phyloP scores from a whole-genome alignment of 2,113 vertebrate genomes.

The Ammospiza nelsoni region DNA sequence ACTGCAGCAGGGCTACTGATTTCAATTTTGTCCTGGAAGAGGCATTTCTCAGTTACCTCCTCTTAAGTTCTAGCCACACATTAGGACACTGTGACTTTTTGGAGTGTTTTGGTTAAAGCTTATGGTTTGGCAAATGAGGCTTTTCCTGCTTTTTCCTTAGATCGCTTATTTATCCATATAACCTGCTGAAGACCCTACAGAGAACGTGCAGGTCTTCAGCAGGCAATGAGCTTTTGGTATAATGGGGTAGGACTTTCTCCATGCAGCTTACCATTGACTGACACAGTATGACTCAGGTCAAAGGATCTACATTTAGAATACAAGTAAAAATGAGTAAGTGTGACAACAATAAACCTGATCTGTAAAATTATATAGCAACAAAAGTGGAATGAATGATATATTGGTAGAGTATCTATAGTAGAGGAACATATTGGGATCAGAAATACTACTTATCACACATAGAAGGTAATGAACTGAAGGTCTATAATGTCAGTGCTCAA shows the following conservation, averaged over 20 bases:
- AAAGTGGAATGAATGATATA: not conserved
- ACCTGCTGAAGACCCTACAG: not conserved
- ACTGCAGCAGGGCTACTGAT: not conserved
- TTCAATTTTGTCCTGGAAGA: not conserved
- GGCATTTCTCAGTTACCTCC: not conserved
- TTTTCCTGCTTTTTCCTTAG: not conserved
- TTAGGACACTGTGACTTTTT: not conserved
- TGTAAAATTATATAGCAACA: not conserved
- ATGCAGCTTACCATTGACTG: not conserved
- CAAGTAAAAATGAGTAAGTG: not conserved
- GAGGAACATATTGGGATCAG: not conserved
- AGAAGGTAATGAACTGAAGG: not conserved
- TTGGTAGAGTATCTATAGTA: not conserved
- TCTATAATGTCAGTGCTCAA: not conserved
- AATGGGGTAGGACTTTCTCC: not conserved
- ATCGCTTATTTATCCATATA: not conserved
- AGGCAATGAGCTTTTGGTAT: not conserved
- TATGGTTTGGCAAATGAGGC: not conserved
- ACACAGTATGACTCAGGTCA: not conserved
- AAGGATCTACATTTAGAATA: not conserved
- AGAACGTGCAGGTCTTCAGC: not conserved
- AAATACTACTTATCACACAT: conserved; percentile 3
- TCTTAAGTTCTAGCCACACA: not conserved
- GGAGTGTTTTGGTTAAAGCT: not conserved
- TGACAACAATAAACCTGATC: not conserved